Evolutionary conservation across 2,113 vertebrate species (phyloP).

Genomic region (Hyla sarda): DNA sequence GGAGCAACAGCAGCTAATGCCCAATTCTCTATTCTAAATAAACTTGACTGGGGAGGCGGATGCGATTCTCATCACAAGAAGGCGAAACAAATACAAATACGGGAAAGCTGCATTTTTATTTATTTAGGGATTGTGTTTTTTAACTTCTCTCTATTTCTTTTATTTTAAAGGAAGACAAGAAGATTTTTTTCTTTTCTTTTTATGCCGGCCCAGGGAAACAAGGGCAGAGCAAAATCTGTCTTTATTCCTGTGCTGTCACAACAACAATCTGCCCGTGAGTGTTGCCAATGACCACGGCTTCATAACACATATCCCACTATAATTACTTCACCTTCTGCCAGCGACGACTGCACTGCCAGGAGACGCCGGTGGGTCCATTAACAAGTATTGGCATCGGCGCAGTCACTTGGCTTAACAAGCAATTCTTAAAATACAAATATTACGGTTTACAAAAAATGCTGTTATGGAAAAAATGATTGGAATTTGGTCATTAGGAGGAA

Average conservation of each 20-base stretch:
- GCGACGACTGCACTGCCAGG: neutral
- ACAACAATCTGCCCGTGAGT: constrained; percentile 5
- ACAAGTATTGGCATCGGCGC: constrained; percentile 39
- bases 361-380: constrained; percentile 34
- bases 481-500: neutral
- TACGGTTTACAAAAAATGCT: neutral
- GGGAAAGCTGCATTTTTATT: neutral
- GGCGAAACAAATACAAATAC: constrained; percentile 1
- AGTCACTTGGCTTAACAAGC: constrained; percentile 10
- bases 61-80: neutral
- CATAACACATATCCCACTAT: constrained; percentile 14
- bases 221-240: constrained; percentile 9
- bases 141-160: too few species aligned
- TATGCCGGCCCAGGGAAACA: neutral
- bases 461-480: constrained; percentile 3
- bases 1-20: constrained; percentile 69
- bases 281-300: constrained; percentile 20
- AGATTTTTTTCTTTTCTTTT: neutral
- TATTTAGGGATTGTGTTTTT: neutral
- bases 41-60: constrained; percentile 39
- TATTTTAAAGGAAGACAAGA: neutral
- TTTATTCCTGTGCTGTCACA: constrained; percentile 1
- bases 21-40: constrained; percentile 70
- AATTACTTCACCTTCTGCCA: constrained; percentile 40
- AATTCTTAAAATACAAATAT: constrained; percentile 32